These are phyloP conservation scores for Podabrus alpinus DNA, from an alignment of 2,888 invertebrate species.

Conservation along the genomic window DNA sequence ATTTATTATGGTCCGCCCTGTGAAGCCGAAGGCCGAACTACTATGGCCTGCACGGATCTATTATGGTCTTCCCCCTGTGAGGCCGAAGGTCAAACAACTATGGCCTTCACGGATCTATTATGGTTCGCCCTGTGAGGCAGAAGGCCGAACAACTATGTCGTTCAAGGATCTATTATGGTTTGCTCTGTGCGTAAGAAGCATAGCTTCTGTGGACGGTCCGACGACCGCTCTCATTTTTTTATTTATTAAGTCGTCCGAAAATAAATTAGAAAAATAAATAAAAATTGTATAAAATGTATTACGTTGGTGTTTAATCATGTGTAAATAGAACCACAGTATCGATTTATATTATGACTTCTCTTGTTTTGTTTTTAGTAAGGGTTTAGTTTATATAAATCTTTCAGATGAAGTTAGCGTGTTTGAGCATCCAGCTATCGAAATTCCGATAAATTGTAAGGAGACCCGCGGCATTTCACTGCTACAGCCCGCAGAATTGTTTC, in stretches of 20 bases:
- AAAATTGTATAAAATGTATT: not conserved
- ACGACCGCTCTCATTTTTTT: too few relatives aligned
- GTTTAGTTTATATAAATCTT: conserved; percentile 21
- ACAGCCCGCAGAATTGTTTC: conserved; percentile 29
- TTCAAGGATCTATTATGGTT: too few relatives aligned
- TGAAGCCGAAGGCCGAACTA: too few relatives aligned
- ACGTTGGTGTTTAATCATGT: not conserved
- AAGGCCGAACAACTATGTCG: too few relatives aligned
- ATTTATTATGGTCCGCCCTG: too few relatives aligned
- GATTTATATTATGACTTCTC: conserved; percentile 14
- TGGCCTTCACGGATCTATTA: too few relatives aligned
- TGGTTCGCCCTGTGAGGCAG: too few relatives aligned
- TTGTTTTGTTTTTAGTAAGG: conserved; percentile 10
- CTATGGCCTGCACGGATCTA: too few relatives aligned
- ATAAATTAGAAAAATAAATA: not conserved
- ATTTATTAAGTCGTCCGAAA: not conserved
- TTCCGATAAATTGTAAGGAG: conserved; percentile 28
- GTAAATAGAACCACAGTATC: conserved; percentile 14
- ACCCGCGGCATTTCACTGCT: conserved; percentile 20
- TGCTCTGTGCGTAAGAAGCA: too few relatives aligned
- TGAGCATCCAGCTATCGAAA: conserved; percentile 29
- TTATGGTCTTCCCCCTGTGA: too few relatives aligned
- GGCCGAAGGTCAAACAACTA: too few relatives aligned
- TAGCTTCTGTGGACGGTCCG: too few relatives aligned
- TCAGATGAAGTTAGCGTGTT: conserved; percentile 28